Conservation (phyloP, 1,140 invertebrate species). For the Colletes gigas region DNA sequence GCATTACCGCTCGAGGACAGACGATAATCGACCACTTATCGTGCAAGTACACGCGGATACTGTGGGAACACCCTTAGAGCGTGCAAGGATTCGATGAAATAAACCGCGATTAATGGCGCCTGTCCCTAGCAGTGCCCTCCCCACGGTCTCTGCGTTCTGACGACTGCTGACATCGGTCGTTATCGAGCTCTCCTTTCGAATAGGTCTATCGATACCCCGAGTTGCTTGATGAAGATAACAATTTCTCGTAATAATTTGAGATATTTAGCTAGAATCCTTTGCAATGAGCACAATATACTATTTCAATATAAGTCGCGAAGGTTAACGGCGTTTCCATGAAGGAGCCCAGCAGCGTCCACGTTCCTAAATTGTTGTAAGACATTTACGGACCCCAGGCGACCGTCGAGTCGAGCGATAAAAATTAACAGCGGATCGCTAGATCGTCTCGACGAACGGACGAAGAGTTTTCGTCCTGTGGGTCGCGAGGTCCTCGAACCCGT, state of each 20-base stretch:
- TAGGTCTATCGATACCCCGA: no score
- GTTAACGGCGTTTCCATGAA: no score
- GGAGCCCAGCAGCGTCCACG: no score
- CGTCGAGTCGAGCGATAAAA: constrained; percentile 1
- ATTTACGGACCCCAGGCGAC: no score
- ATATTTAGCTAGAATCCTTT: no score
- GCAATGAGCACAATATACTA: no score
- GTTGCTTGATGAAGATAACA: no score
- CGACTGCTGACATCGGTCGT: no score
- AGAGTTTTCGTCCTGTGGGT: neutral
- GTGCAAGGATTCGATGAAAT: constrained; percentile 27
- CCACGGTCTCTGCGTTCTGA: neutral
- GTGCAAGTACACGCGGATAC: constrained; percentile 28
- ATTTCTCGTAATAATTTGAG: no score
- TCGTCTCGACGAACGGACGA: neutral
- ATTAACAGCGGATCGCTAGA: constrained; percentile 5
- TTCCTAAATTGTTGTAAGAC: no score
- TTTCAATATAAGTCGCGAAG: no score
- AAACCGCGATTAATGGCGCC: constrained; percentile 26
- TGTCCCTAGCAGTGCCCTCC: neutral
- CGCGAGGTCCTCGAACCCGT: constrained; percentile 33
- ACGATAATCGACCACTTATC: constrained; percentile 58
- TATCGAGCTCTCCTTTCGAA: neutral
- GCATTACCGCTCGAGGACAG: constrained; percentile 5
- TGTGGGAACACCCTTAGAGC: constrained; percentile 29